Base-by-base conservation (phyloP, 2,797 vertebrate species). In the Apogon talboti region DNA sequence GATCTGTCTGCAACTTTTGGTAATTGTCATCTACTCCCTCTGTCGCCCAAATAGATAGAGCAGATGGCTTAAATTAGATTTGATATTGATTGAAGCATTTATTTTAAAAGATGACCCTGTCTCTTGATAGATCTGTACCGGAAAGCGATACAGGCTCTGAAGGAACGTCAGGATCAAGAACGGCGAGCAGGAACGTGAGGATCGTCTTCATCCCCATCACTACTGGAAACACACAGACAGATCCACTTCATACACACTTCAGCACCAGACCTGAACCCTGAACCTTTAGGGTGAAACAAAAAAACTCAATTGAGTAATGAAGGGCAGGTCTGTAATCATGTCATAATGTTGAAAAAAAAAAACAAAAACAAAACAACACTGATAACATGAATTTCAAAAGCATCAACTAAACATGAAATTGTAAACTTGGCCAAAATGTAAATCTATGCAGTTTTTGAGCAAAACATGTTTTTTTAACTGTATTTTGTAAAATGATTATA, bases 101-200 rank as follows among this genome's bases (percentile, higher is more conserved):
- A 21, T 79, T 52, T 66, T 62, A 85, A 79, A 64, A 63, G 19
- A 71, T 37, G 12, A 73, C 57, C 73, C 54, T 91, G 59, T 91
- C 76, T 90, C 70, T 67, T 77, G 43, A 58, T 73, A 96, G 95
- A 95, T 90, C 93, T 96, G 69, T 95, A 96, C 90, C 83, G 92
- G 82, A 94, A 94, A 91, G 95, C 95, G 41, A 94, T 96, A 76
- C 83, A 92, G 87, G 93, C 94, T 76, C 87, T 95, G 78, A 95
- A 93, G 92, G 91, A 93, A 71, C 91, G 92, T 59, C 94, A 95
- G 82, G 88, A 91, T 66, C 89, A 90, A 76, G 77, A 79, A 53
- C 81, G 89, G 66, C 80, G 79, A 88, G 56, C 60, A 61, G 37
- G 51, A 68, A 56, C 24, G 28, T 19, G 16, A 21, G n/a, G n/a